Conservation (phyloP, 2,888 invertebrate genomes). For the Ectobius pallidus region DNA sequence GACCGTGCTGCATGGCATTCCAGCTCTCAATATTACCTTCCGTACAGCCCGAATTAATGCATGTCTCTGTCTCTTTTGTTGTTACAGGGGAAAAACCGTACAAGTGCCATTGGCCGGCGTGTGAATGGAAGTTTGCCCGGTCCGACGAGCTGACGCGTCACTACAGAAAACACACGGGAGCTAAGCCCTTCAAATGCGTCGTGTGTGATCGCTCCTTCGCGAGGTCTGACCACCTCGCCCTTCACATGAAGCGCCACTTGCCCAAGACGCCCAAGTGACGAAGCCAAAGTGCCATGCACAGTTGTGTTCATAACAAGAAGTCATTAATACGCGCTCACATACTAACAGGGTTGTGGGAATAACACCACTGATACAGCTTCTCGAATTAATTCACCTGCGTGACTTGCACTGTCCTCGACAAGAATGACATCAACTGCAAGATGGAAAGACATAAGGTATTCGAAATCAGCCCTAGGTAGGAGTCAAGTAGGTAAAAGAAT, state of each 20-base stretch:
- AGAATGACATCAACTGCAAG: too few relatives aligned
- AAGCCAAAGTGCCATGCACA: conserved; percentile 22
- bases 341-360: conserved; percentile 20
- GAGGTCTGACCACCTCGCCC: conserved; percentile 63
- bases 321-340: conserved; percentile 7
- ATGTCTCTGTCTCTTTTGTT: too few relatives aligned
- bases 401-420: too few relatives aligned
- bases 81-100: conserved; percentile 63
- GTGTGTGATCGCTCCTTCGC: conserved; percentile 64
- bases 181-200: conserved; percentile 63
- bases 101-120: conserved; percentile 61
- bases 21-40: too few relatives aligned
- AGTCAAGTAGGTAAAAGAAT: too few relatives aligned
- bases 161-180: conserved; percentile 64
- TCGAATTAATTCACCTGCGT: too few relatives aligned
- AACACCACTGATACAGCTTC: too few relatives aligned
- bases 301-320: conserved; percentile 21
- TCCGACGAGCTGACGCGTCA: conserved; percentile 63
- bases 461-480: too few relatives aligned
- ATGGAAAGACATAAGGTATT: too few relatives aligned
- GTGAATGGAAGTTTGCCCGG: conserved; percentile 64
- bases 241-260: conserved; percentile 68
- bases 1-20: too few relatives aligned
- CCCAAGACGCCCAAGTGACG: conserved; percentile 82
- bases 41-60: too few relatives aligned